Evolutionary conservation across 2,797 vertebrate species (phyloP).

Genomic region (Acanthurus leucopareius): DNA sequence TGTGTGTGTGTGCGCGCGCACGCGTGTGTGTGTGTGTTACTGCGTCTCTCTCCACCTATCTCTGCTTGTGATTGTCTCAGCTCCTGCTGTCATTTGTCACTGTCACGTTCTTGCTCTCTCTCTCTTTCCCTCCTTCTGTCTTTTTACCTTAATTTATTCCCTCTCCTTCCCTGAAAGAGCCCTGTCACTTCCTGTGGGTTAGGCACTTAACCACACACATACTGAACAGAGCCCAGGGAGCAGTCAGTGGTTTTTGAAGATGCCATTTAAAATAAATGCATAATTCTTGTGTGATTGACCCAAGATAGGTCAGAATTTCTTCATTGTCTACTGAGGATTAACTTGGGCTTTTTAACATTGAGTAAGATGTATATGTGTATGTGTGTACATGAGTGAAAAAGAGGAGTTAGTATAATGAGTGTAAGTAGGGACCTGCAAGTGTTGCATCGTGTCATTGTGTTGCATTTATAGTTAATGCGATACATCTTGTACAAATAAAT

Average conservation of each 20-base stretch:
- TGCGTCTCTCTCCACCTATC: conserved; percentile 42
- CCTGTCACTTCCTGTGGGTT: conserved; percentile 43
- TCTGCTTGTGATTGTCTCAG: conserved; percentile 52
- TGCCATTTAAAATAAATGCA: conserved; percentile 46
- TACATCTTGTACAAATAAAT: too few species aligned
- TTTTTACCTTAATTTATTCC: conserved; percentile 32
- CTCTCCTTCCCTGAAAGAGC: conserved; percentile 43
- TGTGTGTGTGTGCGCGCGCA: conserved; percentile 16
- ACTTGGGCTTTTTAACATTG: not conserved
- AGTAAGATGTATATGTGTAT: conserved; percentile 7
- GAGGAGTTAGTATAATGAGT: too few species aligned
- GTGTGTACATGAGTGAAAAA: too few species aligned
- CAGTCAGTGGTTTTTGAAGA: conserved; percentile 14
- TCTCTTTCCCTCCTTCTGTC: not conserved
- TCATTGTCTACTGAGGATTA: conserved; percentile 6
- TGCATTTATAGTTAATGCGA: too few species aligned
- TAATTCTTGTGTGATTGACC: conserved; percentile 27
- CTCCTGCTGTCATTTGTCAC: conserved; percentile 66
- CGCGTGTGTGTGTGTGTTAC: conserved; percentile 25
- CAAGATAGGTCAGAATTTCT: not conserved
- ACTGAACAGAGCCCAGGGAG: conserved; percentile 17
- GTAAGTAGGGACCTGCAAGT: too few species aligned
- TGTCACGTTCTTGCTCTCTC: conserved; percentile 56
- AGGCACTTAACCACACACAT: conserved; percentile 35
- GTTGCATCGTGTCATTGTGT: too few species aligned